phyloP scores from a whole-genome alignment of 2,888 invertebrate species.

The Phyto melanocephala region DNA sequence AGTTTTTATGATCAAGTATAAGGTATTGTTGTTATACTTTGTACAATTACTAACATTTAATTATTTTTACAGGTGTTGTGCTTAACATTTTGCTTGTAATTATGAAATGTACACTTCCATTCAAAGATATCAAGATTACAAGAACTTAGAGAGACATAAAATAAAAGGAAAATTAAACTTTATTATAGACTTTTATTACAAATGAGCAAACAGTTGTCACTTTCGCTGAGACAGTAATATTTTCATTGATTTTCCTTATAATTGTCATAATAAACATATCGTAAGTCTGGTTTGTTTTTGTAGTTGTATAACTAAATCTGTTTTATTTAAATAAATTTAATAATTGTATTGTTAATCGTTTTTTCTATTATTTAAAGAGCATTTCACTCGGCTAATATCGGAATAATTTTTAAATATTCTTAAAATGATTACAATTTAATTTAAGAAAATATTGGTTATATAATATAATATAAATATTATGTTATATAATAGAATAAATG shows the following conservation, averaged over 20 bases:
- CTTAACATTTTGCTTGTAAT: not conserved
- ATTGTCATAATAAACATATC: constrained; percentile 42
- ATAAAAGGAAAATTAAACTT: not conserved
- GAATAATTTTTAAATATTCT: no score
- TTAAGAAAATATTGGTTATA: no score
- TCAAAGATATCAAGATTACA: not conserved
- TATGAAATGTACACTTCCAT: not conserved
- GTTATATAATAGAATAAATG: no score
- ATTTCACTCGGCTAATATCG: no score
- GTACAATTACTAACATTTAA: not conserved
- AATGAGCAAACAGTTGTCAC: constrained; percentile 24
- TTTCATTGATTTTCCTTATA: constrained; percentile 16
- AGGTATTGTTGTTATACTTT: not conserved
- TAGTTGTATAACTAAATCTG: constrained; percentile 26
- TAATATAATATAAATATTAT: no score
- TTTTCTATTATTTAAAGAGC: no score
- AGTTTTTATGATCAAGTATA: not conserved
- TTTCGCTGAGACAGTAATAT: not conserved
- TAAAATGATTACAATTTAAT: no score
- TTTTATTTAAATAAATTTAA: not conserved
- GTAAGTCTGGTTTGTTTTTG: constrained; percentile 23
- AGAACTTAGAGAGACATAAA: not conserved
- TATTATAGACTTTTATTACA: not conserved
- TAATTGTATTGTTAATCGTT: no score
- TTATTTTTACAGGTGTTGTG: not conserved